phyloP scores from a whole-genome alignment of 2,888 invertebrate genomes.

The Lasioglossum calceatum region DNA sequence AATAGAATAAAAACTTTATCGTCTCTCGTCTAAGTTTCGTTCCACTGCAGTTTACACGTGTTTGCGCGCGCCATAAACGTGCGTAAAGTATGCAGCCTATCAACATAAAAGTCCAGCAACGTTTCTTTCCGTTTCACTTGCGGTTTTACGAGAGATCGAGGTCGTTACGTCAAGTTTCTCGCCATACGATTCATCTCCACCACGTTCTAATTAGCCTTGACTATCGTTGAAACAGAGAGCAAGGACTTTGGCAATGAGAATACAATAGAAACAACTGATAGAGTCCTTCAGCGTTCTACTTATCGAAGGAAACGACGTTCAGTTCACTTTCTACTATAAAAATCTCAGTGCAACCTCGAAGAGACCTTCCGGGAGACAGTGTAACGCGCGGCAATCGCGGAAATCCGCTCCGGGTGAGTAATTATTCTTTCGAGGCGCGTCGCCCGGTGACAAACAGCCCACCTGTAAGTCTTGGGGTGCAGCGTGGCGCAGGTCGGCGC shows the following conservation, averaged over 20 bases:
- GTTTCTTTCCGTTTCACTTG: not conserved
- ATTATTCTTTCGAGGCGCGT: conserved; percentile 62
- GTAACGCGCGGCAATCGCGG: conserved; percentile 33
- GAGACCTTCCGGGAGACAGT: not conserved
- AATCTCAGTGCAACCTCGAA: not conserved
- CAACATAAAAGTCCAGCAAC: not conserved
- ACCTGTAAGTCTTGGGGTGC: conserved; percentile 58
- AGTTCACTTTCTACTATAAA: not conserved
- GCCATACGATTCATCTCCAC: not conserved
- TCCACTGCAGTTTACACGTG: not conserved
- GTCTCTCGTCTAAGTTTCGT: not conserved
- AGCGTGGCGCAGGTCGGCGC: not conserved
- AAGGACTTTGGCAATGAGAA: not conserved
- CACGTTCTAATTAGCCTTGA: not conserved
- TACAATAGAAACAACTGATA: not conserved
- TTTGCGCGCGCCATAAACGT: not conserved
- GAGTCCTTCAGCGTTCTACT: not conserved
- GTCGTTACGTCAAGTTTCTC: not conserved
- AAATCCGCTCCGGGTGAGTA: conserved; percentile 38
- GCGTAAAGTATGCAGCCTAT: not conserved
- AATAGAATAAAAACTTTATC: not conserved
- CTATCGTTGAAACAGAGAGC: not conserved
- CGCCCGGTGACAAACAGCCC: conserved; percentile 62
- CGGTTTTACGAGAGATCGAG: not conserved
- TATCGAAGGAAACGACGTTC: not conserved